phyloP scores from a whole-genome alignment of 2,113 vertebrate species.

The Ictalurus furcatus region DNA sequence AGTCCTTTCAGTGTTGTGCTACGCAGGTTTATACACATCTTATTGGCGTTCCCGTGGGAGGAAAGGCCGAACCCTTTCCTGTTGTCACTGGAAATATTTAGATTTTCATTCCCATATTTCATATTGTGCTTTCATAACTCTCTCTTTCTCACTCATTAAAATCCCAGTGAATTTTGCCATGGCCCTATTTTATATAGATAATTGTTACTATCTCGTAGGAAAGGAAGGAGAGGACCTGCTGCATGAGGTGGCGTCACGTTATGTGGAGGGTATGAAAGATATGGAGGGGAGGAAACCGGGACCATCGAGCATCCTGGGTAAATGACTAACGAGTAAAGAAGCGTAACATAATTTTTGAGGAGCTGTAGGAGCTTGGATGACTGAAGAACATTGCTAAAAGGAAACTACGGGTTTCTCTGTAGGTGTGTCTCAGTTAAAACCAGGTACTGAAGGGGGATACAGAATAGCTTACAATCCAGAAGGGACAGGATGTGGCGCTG shows the following conservation, averaged over 20 bases:
- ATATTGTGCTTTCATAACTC: too few relatives aligned
- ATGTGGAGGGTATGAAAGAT: conserved; percentile 80
- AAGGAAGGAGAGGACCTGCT: conserved; percentile 74
- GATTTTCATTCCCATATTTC: too few relatives aligned
- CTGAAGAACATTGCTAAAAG: conserved; percentile 63
- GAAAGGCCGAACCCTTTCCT: too few relatives aligned
- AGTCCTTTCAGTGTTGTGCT: too few relatives aligned
- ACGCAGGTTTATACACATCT: too few relatives aligned
- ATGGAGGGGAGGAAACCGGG: conserved; percentile 82
- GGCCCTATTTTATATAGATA: neutral
- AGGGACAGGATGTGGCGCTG: conserved; percentile 78
- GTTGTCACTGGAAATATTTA: too few relatives aligned
- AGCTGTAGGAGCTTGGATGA: conserved; percentile 74
- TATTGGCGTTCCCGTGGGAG: too few relatives aligned
- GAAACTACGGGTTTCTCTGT: neutral
- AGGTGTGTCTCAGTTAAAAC: conserved; percentile 78
- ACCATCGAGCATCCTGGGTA: conserved; percentile 78
- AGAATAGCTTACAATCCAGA: conserved; percentile 76
- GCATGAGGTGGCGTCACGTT: conserved; percentile 74
- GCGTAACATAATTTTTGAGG: conserved; percentile 47
- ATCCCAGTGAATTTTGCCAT: neutral
- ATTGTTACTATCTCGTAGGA: conserved; percentile 55
- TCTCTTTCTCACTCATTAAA: too few relatives aligned
- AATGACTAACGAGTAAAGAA: conserved; percentile 18
- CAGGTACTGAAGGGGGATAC: conserved; percentile 72